phyloP scores from a whole-genome alignment of 2,888 invertebrate species.

The Automeris io region DNA sequence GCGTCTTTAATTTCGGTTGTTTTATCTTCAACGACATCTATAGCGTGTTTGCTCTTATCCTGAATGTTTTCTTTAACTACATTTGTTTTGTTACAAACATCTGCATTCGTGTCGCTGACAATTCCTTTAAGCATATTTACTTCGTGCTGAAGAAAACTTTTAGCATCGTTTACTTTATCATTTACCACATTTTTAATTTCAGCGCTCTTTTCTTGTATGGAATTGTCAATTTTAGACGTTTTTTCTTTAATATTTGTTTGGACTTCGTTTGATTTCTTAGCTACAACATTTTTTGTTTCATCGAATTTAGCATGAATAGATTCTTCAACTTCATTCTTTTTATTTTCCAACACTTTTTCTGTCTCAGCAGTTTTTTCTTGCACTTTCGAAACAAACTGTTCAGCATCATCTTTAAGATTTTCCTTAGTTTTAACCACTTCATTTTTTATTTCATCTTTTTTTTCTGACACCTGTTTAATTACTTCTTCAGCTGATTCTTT shows the following conservation, averaged over 20 bases:
- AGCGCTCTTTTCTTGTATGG: constrained; percentile 19
- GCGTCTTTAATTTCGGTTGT: constrained; percentile 27
- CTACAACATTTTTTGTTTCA: constrained; percentile 27
- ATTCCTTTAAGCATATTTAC: constrained; percentile 28
- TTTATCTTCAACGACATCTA: constrained; percentile 24
- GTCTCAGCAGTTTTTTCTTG: constrained; percentile 35
- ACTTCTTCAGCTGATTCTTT: constrained; percentile 53
- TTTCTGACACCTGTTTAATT: constrained; percentile 43
- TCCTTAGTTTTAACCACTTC: constrained; percentile 37
- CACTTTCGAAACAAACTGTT: constrained; percentile 26
- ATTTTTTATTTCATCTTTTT: constrained; percentile 49
- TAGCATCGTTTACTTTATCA: constrained; percentile 21
- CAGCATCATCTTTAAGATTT: constrained; percentile 36
- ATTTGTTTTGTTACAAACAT: constrained; percentile 17
- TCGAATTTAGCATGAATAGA: constrained; percentile 30
- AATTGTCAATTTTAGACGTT: constrained; percentile 31
- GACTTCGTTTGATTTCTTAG: constrained; percentile 24
- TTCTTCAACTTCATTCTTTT: constrained; percentile 32
- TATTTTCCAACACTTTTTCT: constrained; percentile 30
- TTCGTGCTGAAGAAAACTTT: constrained; percentile 28
- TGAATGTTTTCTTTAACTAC: constrained; percentile 23
- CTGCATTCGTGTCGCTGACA: constrained; percentile 17
- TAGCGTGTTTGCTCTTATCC: constrained; percentile 25
- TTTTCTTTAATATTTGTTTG: constrained; percentile 34
- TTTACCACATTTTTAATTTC: constrained; percentile 17